Percentiles rank a stretch among this genome's conserved stretches.
phyloP scores from a whole-genome alignment of 2,113 vertebrate genomes.

The Morone saxatilis region DNA sequence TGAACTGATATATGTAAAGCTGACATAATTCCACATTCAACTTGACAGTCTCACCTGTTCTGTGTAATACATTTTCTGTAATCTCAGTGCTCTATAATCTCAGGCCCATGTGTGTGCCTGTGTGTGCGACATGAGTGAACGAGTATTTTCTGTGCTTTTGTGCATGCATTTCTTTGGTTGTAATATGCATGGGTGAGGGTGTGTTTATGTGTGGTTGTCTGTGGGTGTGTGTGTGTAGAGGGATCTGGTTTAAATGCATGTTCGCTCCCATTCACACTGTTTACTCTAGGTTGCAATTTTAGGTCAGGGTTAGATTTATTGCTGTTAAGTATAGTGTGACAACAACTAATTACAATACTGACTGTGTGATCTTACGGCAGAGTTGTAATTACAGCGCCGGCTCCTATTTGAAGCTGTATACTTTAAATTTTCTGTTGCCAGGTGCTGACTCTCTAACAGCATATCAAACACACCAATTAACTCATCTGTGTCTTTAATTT shows the following conservation, averaged over 20 bases:
- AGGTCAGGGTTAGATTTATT: constrained; percentile 77
- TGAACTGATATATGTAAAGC: constrained; percentile 34
- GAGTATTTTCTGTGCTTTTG: background rate
- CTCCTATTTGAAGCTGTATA: constrained; percentile 61
- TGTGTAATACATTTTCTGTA: constrained; percentile 16
- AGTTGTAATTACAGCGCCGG: constrained; percentile 68
- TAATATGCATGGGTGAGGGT: constrained; percentile 11
- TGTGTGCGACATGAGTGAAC: background rate
- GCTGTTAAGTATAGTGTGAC: constrained; percentile 80
- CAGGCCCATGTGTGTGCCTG: constrained; percentile 1
- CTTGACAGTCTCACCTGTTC: constrained; percentile 36
- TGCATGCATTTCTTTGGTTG: background rate
- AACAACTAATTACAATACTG: constrained; percentile 77
- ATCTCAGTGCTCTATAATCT: constrained; percentile 25
- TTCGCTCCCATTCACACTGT: constrained; percentile 73
- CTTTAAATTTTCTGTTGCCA: constrained; percentile 67
- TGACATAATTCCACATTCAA: constrained; percentile 37
- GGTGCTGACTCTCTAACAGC: constrained; percentile 68
- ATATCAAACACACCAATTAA: constrained; percentile 60
- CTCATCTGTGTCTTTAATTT: constrained; percentile 68
- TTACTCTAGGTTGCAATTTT: constrained; percentile 66
- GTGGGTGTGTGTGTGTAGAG: constrained; percentile 42
- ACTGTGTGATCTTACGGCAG: constrained; percentile 55
- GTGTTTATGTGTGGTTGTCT: constrained; percentile 43
- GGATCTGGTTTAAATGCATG: constrained; percentile 69